Base-by-base conservation (phyloP, 2,113 vertebrate species). In the Trichechus manatus region DNA sequence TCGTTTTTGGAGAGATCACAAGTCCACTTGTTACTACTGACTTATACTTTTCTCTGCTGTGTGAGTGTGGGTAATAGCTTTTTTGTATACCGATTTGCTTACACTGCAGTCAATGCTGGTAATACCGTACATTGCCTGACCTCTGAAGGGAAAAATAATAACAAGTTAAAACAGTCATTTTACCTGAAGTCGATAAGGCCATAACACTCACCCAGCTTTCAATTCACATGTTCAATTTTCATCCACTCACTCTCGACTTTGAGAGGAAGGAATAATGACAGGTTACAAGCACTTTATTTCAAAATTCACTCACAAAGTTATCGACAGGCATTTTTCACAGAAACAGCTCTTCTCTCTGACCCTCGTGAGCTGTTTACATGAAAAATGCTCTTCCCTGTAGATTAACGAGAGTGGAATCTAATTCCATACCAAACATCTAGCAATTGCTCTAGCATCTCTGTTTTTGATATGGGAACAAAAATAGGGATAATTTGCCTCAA, bases 201-300 rank as follows among this genome's bases (percentile, higher is more conserved):
- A 98, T 99, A 99, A 99, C 99, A 99, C 98, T 99, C 98, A 97
- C 98, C 99, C 98, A 98, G 98, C 98, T 98, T 99, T 99, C 99
- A 99, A 99, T 99, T 99, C 99, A 98, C 99, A 98, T 98, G 99
- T 99, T 99, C 99, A 99, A 99, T 99, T 99, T 99, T 99, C 99
- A 99, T 98, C 98, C 99, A 99, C 99, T 99, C 98, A 98, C 98
- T 99, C 98, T 98, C 98, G 97, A 99, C 99, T 99, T 98, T 89
- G 98, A 99, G 99, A 99, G 99, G 99, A 99, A 99, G 99, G 98
- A 99, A 99, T 99, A 99, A 99, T 99, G 99, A 99, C 98, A 99
- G 98, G 98, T 99, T 99, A 99, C 98, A 98, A 98, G 98, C 99
- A 99, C 99, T 99, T 99, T 99, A 99, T 99, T 99, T 99, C 99